Conservation (phyloP, 2,888 invertebrate genomes). For the Eustalomyia histrio region DNA sequence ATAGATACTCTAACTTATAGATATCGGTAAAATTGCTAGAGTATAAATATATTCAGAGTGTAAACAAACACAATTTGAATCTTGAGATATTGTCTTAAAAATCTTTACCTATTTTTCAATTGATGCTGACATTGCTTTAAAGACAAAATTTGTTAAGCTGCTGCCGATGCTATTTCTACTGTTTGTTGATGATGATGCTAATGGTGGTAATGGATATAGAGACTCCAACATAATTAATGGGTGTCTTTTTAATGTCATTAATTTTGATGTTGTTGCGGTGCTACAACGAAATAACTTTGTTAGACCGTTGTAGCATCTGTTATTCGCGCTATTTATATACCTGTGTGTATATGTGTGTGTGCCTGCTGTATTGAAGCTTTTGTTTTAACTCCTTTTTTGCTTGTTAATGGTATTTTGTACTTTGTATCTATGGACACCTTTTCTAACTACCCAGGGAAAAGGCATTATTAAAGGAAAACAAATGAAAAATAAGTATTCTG, state of each 20-base stretch:
- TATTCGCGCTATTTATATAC: neutral
- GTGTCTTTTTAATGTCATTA: slow-evolving; percentile 58
- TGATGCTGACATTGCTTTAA: slow-evolving; percentile 30
- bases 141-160: slow-evolving; percentile 22
- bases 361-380: neutral
- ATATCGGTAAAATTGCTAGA: neutral
- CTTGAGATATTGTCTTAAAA: slow-evolving; percentile 37
- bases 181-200: slow-evolving; percentile 37
- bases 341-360: neutral
- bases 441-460: neutral
- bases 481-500: no score
- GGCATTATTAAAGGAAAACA: neutral
- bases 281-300: slow-evolving; percentile 9
- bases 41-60: no score
- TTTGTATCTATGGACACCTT: neutral
- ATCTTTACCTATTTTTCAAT: slow-evolving; percentile 30
- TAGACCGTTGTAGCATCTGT: slow-evolving; percentile 4
- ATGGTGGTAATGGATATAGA: slow-evolving; percentile 55
- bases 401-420: neutral
- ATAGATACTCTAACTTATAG: no score
- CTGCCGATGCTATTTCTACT: neutral
- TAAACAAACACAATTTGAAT: no score
- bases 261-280: slow-evolving; percentile 56
- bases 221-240: slow-evolving; percentile 55
- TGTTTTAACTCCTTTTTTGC: neutral